A percentile compares a stretch with the other conserved stretches of the same genome.
phyloP scores from a whole-genome alignment of 2,113 vertebrate species.

The Lucifuga dentata region DNA sequence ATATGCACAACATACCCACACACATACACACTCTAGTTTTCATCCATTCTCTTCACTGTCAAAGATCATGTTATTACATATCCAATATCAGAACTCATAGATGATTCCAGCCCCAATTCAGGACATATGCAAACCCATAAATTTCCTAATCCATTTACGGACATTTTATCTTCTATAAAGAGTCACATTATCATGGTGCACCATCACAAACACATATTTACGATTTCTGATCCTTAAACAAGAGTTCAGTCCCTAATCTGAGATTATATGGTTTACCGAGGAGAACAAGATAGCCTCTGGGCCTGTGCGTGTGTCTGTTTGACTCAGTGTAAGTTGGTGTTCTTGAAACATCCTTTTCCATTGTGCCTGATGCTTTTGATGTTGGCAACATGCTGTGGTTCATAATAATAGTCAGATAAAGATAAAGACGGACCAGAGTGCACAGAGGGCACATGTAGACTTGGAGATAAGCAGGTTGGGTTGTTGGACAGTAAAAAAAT shows the following conservation, averaged over 20 bases:
- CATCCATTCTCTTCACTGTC: neutral
- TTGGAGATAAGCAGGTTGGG: conserved; percentile 4
- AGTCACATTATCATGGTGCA: conserved; percentile 17
- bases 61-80: conserved; percentile 6
- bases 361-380: conserved; percentile 43
- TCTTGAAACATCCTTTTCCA: conserved; percentile 51
- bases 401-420: conserved; percentile 38
- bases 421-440: conserved; percentile 26
- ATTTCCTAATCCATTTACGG: conserved; percentile 6
- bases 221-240: neutral
- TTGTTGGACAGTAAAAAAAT: neutral
- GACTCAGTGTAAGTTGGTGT: neutral
- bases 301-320: conserved; percentile 7
- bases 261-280: neutral
- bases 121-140: neutral
- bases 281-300: conserved; percentile 12
- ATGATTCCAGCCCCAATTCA: neutral
- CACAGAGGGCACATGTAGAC: neutral
- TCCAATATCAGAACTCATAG: neutral
- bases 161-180: conserved; percentile 3
- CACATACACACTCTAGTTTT: too few species aligned
- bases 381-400: conserved; percentile 25
- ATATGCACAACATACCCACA: too few species aligned
- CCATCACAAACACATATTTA: neutral
- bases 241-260: conserved; percentile 13